Base-by-base conservation (phyloP, 2,888 invertebrate species). In the Harmothoe impar region DNA sequence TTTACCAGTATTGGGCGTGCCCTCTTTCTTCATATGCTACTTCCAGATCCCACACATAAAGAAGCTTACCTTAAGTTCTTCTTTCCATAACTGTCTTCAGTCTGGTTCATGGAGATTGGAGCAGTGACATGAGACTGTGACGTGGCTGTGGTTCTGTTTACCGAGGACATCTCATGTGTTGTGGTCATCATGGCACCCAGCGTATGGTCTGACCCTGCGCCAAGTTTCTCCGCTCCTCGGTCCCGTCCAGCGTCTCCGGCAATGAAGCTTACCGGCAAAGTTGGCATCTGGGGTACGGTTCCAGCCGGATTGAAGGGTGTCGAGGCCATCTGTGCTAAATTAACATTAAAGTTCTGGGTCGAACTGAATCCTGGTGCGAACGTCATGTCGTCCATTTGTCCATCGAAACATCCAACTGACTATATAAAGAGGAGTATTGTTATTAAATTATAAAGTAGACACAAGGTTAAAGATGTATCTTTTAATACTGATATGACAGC, bases 351-450 rank as follows among this genome's bases (percentile, higher is more conserved):
- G 89, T 94, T 94, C 43, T 92, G 93, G 56, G 92, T 92, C n/a
- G 94, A 94, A 23, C 94, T 94, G 23, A 94, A 93, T 0, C 94
- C 92, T 20, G 94, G 94, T 10, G 91, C 91, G 89, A 93, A 92
- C 7, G 92, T 93, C 89, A 93, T 90, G 52, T 93, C 93, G 5
- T 68, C 72, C n/a, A 31, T 29, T 0, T 72, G 25, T 1, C 72
- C 72, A 35, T 72, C 72, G 3, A 12, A 29, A 20, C 23, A 10
- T 0, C 17, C 51, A 72, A 15, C 72, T 29, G 72, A 84, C 43
- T 84, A 35, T 15, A 84, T 7, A 35, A 84, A 78, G 15, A 78
- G n/a, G 17, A 78, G 78, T 29, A 78, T n/a, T 78, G 78, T 78
- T n/a, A n/a, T n/a, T n/a, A n/a, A n/a, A n/a, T n/a, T n/a, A n/a